Evolutionary conservation across 2,888 invertebrate genomes (phyloP).

Genomic region (Scaptomyza cyrtandrae): DNA sequence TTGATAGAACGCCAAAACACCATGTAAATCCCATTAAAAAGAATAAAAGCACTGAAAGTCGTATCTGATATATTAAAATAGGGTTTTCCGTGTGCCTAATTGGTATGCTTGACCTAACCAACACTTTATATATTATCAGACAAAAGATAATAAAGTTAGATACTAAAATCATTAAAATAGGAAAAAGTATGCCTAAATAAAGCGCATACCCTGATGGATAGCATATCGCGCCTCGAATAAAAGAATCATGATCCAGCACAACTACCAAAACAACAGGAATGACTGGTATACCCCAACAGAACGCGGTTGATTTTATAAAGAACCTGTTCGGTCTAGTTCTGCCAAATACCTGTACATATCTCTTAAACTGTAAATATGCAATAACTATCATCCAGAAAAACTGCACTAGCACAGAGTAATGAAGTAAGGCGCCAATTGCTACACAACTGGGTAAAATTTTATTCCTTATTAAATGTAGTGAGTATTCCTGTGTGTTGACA

Average conservation of each 20-base stretch:
- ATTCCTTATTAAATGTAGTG: constrained; percentile 76
- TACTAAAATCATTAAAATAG: constrained; percentile 85
- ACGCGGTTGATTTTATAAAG: constrained; percentile 87
- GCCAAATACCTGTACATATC: constrained; percentile 88
- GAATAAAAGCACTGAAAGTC: constrained; percentile 86
- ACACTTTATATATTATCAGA: constrained; percentile 86
- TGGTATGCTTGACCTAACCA: constrained; percentile 85
- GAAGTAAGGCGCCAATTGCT: constrained; percentile 87
- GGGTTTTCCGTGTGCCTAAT: constrained; percentile 82
- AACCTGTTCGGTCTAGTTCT: constrained; percentile 86
- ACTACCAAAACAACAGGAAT: constrained; percentile 86
- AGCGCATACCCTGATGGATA: constrained; percentile 86
- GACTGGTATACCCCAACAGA: constrained; percentile 88
- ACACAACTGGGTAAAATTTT: constrained; percentile 85
- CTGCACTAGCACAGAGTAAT: constrained; percentile 89
- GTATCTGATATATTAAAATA: constrained; percentile 85
- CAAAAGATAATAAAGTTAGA: constrained; percentile 86
- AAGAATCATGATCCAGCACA: constrained; percentile 85
- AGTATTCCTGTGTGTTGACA: constrained; percentile 79
- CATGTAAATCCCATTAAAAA: constrained; percentile 87
- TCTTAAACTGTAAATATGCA: constrained; percentile 88
- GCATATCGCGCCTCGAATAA: constrained; percentile 85
- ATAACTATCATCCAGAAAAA: constrained; percentile 91
- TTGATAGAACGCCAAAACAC: constrained; percentile 87
- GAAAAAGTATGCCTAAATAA: constrained; percentile 85